Evolutionary conservation across 2,113 vertebrate genomes (phyloP).

Genomic region (Martes martes): DNA sequence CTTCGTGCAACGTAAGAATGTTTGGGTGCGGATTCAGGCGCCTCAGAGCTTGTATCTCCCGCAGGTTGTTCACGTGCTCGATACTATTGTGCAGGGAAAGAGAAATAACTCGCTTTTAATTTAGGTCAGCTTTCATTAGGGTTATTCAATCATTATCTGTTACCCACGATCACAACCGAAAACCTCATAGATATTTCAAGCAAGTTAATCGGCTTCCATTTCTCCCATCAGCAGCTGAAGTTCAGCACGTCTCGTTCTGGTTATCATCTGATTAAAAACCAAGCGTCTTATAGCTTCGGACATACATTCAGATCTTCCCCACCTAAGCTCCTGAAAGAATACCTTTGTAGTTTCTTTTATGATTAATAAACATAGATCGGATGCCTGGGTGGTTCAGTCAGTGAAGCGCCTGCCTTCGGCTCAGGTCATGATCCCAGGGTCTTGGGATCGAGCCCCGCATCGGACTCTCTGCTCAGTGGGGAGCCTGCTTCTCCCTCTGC

Average conservation of each 20-base stretch:
- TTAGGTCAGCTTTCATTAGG: not conserved
- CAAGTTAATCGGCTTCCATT: not conserved
- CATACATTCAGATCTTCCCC: not conserved
- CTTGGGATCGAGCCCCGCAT: too few species aligned
- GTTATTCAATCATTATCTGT: not conserved
- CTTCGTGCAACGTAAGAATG: slow-evolving; percentile 81
- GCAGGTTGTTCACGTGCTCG: slow-evolving; percentile 84
- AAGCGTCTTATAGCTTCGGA: not conserved
- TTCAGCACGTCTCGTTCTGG: not conserved
- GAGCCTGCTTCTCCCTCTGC: too few species aligned
- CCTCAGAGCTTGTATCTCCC: slow-evolving; percentile 83
- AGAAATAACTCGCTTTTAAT: not conserved
- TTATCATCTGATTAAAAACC: not conserved
- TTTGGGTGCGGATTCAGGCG: slow-evolving; percentile 82
- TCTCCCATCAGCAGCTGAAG: not conserved
- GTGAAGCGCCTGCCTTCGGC: too few species aligned
- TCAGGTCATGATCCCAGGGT: too few species aligned
- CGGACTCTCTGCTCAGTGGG: rapidly evolving
- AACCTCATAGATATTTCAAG: not conserved
- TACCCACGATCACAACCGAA: not conserved
- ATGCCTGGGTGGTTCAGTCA: too few species aligned
- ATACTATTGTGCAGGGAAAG: slow-evolving; percentile 63
- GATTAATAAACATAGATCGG: not conserved
- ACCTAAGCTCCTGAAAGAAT: not conserved
- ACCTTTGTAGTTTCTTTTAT: not conserved